A percentile compares a stretch with the other conserved stretches of the same genome.
Conservation (phyloP, 1,140 invertebrate genomes). For the Lamellibrachia luymesi region DNA sequence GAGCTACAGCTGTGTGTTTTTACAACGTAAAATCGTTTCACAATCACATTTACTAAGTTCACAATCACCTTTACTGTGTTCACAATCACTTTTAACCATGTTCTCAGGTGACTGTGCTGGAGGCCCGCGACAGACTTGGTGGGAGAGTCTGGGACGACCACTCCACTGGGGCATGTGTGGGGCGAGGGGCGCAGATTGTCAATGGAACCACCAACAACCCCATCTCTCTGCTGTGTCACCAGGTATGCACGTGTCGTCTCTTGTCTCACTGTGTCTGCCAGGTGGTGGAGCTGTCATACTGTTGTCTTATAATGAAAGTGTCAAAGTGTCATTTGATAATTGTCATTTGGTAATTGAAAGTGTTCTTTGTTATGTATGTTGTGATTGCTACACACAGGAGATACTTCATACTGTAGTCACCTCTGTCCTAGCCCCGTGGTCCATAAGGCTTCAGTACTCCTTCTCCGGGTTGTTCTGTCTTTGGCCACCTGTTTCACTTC, state of each 20-base stretch:
- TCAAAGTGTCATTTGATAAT: too few relatives aligned
- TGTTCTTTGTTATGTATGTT: too few relatives aligned
- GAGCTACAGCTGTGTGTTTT: neutral
- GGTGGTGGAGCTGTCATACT: neutral
- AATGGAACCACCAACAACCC: slow-evolving; percentile 60
- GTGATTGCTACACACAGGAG: too few relatives aligned
- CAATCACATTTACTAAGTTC: neutral
- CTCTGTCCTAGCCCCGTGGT: too few relatives aligned
- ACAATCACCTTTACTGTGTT: neutral
- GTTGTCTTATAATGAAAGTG: neutral
- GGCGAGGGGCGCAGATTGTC: slow-evolving; percentile 56
- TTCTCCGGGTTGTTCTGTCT: too few relatives aligned
- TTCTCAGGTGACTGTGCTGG: slow-evolving; percentile 54
- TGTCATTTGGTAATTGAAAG: too few relatives aligned
- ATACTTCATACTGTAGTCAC: too few relatives aligned
- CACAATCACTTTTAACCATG: too few relatives aligned
- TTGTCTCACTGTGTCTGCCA: neutral
- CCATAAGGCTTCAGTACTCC: too few relatives aligned
- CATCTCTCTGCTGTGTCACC: slow-evolving; percentile 55
- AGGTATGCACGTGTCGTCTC: slow-evolving; percentile 40
- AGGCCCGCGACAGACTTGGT: slow-evolving; percentile 55
- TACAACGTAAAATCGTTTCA: slow-evolving; percentile 9
- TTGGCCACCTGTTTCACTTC: too few relatives aligned
- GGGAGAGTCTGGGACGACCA: slow-evolving; percentile 57
- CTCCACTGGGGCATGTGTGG: slow-evolving; percentile 46